Evolutionary conservation across 37 sponge, comb jelly and placozoan species (phyloP), one percentile per base, ranked within the genome.

Genomic region (Aplysina aerophoba): DNA sequence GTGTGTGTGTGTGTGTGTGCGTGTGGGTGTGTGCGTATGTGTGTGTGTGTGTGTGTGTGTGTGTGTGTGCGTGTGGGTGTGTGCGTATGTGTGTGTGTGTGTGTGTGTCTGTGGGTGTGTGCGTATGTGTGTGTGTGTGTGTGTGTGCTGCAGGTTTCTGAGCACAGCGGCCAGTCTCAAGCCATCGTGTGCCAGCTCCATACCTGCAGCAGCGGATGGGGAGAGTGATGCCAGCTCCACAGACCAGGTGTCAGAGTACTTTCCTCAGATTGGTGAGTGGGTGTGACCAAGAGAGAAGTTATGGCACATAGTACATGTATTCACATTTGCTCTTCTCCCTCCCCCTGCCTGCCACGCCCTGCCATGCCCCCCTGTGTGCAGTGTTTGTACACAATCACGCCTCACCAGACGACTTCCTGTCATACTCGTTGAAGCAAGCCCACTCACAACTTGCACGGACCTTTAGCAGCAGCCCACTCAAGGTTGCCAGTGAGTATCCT

Each of bases 371-470:
- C n/a, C n/a, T n/a, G n/a, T n/a, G n/a, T n/a, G n/a, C 71, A 93
- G 94, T 90, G 78, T 93, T 90, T 82, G 88, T 93, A 19, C 87
- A 87, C 75, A 93, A 93, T 74, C 90, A 89, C 39, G 89, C 93
- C 63, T 79, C 90, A 34, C 89, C 90, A 34, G 87, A 89, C 69
- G 89, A 93, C 82, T 93, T 89, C 54, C 93, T 89, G 80, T 90
- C 93, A 6, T 62, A 63, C 39, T 34, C 89, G 11, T 65, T 93
- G 33, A 62, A 86, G 27, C 85, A 93, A 27, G 31, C 56, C 0
- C 93, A 93, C 78, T 19, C 54, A 0, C 24, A 58, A 24, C 62
- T 93, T 13, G 77, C 87, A n/a, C 74, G 81, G 1, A 44, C 28
- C 63, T 93, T 89, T 56, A 36, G 33, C 28, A 72, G 81, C 17